Conservation (phyloP, 2,888 invertebrate species). For the Drosophila melanosoma region DNA sequence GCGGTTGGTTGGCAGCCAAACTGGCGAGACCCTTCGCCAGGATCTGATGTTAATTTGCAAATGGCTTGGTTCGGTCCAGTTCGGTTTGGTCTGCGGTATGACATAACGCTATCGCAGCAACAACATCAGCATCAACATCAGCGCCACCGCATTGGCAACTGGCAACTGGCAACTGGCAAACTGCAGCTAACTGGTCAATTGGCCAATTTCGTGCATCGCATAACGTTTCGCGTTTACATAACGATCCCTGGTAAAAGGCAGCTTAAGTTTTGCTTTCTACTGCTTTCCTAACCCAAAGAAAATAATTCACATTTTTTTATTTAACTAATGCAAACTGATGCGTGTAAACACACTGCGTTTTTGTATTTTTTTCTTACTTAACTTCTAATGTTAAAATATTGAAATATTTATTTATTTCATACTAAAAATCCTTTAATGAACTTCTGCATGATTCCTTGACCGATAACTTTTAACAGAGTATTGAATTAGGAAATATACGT, state of each 20-base stretch:
- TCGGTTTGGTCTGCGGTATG: constrained; percentile 29
- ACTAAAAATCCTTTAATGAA: not conserved
- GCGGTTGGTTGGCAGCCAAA: constrained; percentile 54
- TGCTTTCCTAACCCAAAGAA: not conserved
- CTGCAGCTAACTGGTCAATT: constrained; percentile 2
- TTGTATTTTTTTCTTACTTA: not conserved
- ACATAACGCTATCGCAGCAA: constrained; percentile 26
- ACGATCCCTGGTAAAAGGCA: not conserved
- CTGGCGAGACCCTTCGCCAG: constrained; percentile 25
- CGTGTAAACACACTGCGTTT: not conserved
- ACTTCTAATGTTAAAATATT: not conserved
- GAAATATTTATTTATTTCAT: not conserved
- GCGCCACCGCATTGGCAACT: constrained; percentile 9
- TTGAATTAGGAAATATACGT: not conserved
- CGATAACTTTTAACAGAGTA: not conserved
- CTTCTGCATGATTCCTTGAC: not conserved
- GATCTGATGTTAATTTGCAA: constrained; percentile 55
- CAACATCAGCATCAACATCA: constrained; percentile 13
- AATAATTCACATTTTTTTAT: not conserved
- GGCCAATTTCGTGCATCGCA: not conserved
- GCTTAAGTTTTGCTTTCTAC: not conserved
- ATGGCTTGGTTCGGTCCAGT: constrained; percentile 18
- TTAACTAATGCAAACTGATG: not conserved
- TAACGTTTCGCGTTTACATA: not conserved
- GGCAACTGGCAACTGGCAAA: too few species aligned